These are phyloP conservation scores for Chrysomallon squamiferum DNA, from an alignment of 1,140 invertebrate species.

Conservation along the genomic window DNA sequence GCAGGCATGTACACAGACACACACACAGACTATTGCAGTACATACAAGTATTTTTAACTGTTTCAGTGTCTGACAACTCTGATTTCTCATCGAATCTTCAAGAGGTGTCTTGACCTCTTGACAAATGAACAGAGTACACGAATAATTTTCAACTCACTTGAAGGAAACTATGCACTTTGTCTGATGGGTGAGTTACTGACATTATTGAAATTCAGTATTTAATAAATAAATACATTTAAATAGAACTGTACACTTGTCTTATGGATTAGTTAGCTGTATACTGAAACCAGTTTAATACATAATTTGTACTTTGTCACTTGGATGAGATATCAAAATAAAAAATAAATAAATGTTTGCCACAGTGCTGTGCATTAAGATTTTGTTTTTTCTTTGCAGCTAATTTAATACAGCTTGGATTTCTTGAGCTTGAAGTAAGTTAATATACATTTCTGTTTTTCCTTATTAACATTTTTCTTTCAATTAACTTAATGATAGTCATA, in stretches of 20 bases:
- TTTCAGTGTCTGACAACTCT: slow-evolving; percentile 73
- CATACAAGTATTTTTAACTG: too few relatives aligned
- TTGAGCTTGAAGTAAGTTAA: slow-evolving; percentile 70
- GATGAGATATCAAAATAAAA: too few relatives aligned
- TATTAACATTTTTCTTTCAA: slow-evolving; percentile 9
- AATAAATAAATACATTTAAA: too few relatives aligned
- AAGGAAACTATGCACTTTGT: slow-evolving; percentile 86
- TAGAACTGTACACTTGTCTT: too few relatives aligned
- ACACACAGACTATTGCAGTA: too few relatives aligned
- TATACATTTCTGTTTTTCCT: slow-evolving; percentile 3
- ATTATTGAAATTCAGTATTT: too few relatives aligned
- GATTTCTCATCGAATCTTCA: slow-evolving; percentile 74
- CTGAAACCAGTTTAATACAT: too few relatives aligned
- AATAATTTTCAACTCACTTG: slow-evolving; percentile 85
- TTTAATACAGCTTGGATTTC: slow-evolving; percentile 76
- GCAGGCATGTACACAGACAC: too few relatives aligned
- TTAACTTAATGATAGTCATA: background rate
- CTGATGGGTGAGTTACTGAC: slow-evolving; percentile 72
- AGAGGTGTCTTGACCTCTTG: slow-evolving; percentile 76
- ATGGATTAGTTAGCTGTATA: too few relatives aligned
- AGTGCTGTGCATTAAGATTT: too few relatives aligned
- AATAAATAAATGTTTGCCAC: too few relatives aligned
- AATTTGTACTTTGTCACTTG: too few relatives aligned
- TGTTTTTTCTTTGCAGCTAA: slow-evolving; percentile 61
- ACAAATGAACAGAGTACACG: slow-evolving; percentile 82